phyloP scores from a whole-genome alignment of 1,140 invertebrate species.

The Tigriopus japonicus region DNA sequence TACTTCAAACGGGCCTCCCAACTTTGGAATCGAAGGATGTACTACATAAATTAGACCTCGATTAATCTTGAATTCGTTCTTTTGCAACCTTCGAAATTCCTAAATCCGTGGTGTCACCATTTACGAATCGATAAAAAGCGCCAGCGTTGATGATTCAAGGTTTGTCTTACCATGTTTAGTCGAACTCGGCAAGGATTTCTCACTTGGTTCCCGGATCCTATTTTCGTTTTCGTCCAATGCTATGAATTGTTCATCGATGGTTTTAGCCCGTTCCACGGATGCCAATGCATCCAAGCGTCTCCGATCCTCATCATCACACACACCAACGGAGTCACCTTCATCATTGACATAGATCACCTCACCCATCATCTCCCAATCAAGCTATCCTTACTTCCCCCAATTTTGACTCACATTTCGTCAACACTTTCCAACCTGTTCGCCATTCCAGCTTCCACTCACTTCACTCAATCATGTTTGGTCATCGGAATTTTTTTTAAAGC shows the following conservation, averaged over 20 bases:
- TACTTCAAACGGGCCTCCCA: no score
- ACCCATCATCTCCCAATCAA: background rate
- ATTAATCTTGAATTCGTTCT: no score
- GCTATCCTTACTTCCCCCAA: background rate
- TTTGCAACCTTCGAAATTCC: no score
- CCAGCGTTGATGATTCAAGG: background rate
- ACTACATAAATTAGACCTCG: no score
- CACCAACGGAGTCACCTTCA: background rate
- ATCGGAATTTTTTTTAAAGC: background rate
- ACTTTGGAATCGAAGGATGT: no score
- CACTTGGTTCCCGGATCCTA: background rate
- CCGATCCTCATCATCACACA: background rate
- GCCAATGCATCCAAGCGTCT: background rate
- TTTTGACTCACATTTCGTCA: background rate
- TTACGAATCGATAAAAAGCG: background rate
- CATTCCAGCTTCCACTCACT: background rate
- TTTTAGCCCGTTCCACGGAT: background rate
- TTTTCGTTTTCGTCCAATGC: background rate
- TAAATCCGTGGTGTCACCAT: no score
- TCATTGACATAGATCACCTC: background rate
- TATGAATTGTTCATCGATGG: background rate
- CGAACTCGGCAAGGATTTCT: background rate
- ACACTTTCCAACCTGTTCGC: background rate
- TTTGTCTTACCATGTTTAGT: background rate
- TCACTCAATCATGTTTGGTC: background rate